Evolutionary conservation across 2,888 invertebrate species (phyloP).

Genomic region (Amiota mariae): DNA sequence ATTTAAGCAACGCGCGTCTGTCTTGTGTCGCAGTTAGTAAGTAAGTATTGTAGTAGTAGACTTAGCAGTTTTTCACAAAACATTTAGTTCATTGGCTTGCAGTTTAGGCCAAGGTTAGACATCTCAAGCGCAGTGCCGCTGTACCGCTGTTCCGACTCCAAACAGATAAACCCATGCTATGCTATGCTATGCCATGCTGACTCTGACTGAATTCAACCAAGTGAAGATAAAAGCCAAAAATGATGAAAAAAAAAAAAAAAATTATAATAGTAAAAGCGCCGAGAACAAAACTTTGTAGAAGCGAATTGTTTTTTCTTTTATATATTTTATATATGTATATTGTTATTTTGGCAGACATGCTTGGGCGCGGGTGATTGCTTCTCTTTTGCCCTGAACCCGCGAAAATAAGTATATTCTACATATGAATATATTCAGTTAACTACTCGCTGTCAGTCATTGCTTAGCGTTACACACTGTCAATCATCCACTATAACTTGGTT

Average conservation of each 20-base stretch:
- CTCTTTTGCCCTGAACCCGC: constrained; percentile 35
- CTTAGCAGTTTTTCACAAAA: constrained; percentile 55
- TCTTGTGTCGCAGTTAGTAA: constrained; percentile 15
- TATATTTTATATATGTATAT: no score
- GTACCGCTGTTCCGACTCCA: not conserved
- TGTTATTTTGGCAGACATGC: constrained; percentile 17
- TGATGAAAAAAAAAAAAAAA: not conserved
- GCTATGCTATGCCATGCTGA: constrained; percentile 43
- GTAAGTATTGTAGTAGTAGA: no score
- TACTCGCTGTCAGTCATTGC: no score
- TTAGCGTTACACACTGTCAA: no score
- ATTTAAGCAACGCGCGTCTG: constrained; percentile 29
- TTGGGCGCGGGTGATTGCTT: constrained; percentile 37
- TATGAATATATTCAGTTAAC: no score
- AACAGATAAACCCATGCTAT: constrained; percentile 44
- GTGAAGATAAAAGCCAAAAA: no score
- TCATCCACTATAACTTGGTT: no score
- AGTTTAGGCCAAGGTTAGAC: constrained; percentile 70
- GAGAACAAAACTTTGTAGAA: no score
- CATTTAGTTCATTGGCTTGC: constrained; percentile 68
- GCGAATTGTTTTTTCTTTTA: no score
- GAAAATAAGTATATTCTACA: no score
- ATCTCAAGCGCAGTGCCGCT: constrained; percentile 56
- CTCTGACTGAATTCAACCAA: constrained; percentile 22
- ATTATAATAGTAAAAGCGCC: not conserved